A percentile compares a stretch with the other conserved stretches of the same genome.
Conservation (phyloP, 2,888 invertebrate species). For the Aphelenchoides bicaudatus region DNA sequence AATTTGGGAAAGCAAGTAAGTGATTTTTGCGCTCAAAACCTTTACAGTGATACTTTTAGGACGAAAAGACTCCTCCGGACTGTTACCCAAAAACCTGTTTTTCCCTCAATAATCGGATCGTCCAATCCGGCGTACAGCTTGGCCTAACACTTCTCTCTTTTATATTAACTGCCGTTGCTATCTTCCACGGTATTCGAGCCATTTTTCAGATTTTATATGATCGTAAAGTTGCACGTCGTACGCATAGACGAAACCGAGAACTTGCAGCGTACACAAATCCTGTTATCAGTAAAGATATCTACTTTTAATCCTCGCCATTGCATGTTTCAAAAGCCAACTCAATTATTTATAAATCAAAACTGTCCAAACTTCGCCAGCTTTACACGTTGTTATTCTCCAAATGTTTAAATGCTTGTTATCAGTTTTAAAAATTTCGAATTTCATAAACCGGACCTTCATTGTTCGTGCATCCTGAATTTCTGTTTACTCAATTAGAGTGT, state of each 20-base stretch:
- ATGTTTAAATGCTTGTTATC: too few relatives aligned
- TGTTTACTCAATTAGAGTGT: too few relatives aligned
- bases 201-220: slow-evolving; percentile 4
- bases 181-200: slow-evolving; percentile 16
- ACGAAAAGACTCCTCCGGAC: neutral
- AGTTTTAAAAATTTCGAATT: too few relatives aligned
- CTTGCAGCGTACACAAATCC: slow-evolving; percentile 7
- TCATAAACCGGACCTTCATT: too few relatives aligned
- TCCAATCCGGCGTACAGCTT: slow-evolving; percentile 7
- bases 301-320: too few relatives aligned
- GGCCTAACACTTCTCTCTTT: slow-evolving; percentile 1
- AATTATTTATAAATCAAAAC: too few relatives aligned
- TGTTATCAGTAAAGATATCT: neutral
- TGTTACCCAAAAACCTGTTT: neutral
- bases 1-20: neutral
- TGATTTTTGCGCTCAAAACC: neutral
- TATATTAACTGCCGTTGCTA: slow-evolving; percentile 8
- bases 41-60: neutral
- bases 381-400: too few relatives aligned
- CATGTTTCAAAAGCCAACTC: too few relatives aligned
- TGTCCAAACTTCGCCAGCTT: too few relatives aligned
- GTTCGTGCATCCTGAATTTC: too few relatives aligned
- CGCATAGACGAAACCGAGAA: neutral
- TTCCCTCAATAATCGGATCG: slow-evolving; percentile 9
- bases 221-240: neutral